These are phyloP conservation scores for Pedetes capensis DNA, from an alignment of 2,113 vertebrate genomes.

Conservation along the genomic window DNA sequence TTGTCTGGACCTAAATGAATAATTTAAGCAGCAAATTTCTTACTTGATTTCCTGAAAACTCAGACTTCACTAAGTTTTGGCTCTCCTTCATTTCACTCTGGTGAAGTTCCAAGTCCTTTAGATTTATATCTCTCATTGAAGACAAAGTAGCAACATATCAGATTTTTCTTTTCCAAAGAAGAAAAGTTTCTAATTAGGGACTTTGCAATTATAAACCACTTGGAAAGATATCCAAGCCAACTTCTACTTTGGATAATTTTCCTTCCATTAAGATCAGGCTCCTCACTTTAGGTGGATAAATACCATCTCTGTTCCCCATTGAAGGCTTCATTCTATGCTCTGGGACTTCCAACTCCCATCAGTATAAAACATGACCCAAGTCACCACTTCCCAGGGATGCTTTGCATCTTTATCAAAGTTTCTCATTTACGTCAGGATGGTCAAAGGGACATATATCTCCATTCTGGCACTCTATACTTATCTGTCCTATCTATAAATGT, in stretches of 20 bases:
- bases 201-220: slow-evolving; percentile 54
- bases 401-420: slow-evolving; percentile 39
- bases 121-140: slow-evolving; percentile 71
- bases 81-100: slow-evolving; percentile 19
- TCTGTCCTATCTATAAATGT: background rate
- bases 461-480: background rate
- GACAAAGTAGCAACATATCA: slow-evolving; percentile 55
- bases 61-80: slow-evolving; percentile 62
- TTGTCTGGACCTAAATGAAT: slow-evolving; percentile 4
- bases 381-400: background rate
- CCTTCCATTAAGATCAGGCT: slow-evolving; percentile 13
- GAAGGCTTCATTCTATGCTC: background rate
- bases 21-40: slow-evolving; percentile 45
- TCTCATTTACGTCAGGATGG: background rate
- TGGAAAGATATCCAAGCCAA: slow-evolving; percentile 21
- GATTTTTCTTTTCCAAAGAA: slow-evolving; percentile 40
- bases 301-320: background rate
- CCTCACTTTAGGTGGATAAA: slow-evolving; percentile 1
- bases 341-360: background rate
- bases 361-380: slow-evolving; percentile 49
- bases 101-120: slow-evolving; percentile 56
- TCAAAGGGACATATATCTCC: slow-evolving; percentile 7
- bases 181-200: slow-evolving; percentile 61
- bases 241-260: slow-evolving; percentile 34
- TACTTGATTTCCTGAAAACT: slow-evolving; percentile 68